Evolutionary conservation across 2,888 invertebrate species (phyloP), one percentile per base, ranked within the genome.

Genomic region (Drosophila macrothrix): DNA sequence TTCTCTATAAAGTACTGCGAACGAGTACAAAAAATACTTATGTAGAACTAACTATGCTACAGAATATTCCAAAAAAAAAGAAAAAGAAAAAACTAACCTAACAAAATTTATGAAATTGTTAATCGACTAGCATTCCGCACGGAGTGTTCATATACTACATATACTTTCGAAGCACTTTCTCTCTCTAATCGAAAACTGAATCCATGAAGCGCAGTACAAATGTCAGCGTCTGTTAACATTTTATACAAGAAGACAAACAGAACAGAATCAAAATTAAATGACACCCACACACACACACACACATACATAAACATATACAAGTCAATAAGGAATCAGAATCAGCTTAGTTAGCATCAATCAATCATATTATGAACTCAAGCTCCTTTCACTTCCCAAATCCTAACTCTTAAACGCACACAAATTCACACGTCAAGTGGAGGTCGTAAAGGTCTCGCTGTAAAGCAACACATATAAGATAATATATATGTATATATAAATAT

Each of bases 391-490:
- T 65, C 62, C 73, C 81, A 29, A 50, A 73, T 65, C 67, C 77
- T 52, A 54, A 67, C 60, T 80, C 59, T 59, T 28, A 71, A 65
- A 58, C 67, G 67, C 81, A 73, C 64, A 74, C 68, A 50, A n/a
- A 62, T 46, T 53, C 52, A 71, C 71, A 74, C 74, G 73, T 81
- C 82, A 75, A 87, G 75, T 77, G 79, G 75, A 58, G 58, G 35
- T 84, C 74, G 79, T 82, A 71, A 54, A 78, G 76, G 65, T 87
- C 74, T 84, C 82, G 88, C 84, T 88, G 79, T 77, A 81, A 87
- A 69, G 83, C 76, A 88, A 80, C 73, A 78, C 82, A 88, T 76
- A 82, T 77, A 82, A 75, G 79, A 74, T 73, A 62, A 86, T 76
- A 80, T 75, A 55, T 52, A 60, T 65, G 63, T 39, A 72, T 50